Conservation (phyloP, 1,140 invertebrate genomes). For the Drosophila yakuba region DNA sequence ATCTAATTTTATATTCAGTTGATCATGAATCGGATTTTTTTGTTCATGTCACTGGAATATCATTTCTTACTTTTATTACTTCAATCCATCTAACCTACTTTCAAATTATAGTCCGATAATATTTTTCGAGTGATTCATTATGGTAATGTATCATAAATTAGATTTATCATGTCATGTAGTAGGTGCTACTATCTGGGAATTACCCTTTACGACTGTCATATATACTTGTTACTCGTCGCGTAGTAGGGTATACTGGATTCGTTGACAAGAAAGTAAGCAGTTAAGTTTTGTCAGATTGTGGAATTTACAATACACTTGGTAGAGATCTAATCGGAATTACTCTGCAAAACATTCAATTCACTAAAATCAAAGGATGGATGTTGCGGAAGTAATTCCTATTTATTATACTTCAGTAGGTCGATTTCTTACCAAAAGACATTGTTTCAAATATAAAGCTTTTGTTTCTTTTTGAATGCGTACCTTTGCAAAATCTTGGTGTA, state of each 20-base stretch:
- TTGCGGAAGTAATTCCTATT: background rate
- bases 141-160: constrained; percentile 32
- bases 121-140: constrained; percentile 30
- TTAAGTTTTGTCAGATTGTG: constrained; percentile 6
- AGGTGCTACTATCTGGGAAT: constrained; percentile 18
- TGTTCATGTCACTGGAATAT: background rate
- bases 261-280: background rate
- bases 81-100: background rate
- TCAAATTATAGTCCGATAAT: constrained; percentile 23
- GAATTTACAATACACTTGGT: constrained; percentile 30
- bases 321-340: constrained; percentile 19
- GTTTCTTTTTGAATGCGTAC: too few relatives aligned
- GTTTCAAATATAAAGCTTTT: too few relatives aligned
- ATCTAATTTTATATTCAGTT: background rate
- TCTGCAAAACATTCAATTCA: constrained; percentile 20
- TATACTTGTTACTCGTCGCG: background rate
- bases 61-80: background rate
- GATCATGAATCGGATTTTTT: constrained; percentile 1
- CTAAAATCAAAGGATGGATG: constrained; percentile 20
- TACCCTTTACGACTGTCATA: constrained; percentile 22
- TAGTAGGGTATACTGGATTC: too few relatives aligned
- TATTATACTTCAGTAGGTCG: background rate
- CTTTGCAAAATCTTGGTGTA: too few relatives aligned
- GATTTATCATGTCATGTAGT: constrained; percentile 6
- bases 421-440: background rate